Evolutionary conservation across 2,797 vertebrate genomes (phyloP), one percentile per base, ranked within the genome.

Genomic region (Enteromius paludinosus): DNA sequence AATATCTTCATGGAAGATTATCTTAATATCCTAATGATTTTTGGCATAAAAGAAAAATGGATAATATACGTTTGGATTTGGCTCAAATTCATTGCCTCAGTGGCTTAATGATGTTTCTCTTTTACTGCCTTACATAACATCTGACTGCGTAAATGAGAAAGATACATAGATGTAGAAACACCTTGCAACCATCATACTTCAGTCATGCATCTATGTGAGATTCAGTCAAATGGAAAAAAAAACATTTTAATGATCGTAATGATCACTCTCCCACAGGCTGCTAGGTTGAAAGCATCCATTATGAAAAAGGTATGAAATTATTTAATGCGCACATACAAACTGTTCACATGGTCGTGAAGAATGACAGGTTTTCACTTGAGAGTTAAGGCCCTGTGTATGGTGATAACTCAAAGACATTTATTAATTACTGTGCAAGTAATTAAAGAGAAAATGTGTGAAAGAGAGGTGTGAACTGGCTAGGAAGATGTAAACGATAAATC

Each of bases 321-420:
- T 43, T 80, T 11, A 18, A 45, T 61, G 54, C 66, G 78, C 7
- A 4, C 68, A 81, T 61, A 61, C 64, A 15, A 56, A 25, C 71
- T 35, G 17, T 65, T 49, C 76, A 35, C 70, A 25, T 41, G 79
- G 69, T 28, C 9, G 10, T 66, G 78, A 82, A 65, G 79, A 77
- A 87, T 92, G 90, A 92, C 88, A 88, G 88, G 91, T 91, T 86
- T 88, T 82, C 84, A 88, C 88, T 88, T 88, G 83, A 87, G 75
- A 86, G 89, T 86, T 85, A 86, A 69, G 49, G 73, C 84, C 84
- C 89, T 89, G 91, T 68, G 85, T 70, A 85, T 73, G 79, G 75
- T 20, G 91, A 92, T 92, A 93, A 91, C 82, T 45, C 84, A 12
- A 83, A 81, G 84, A 70, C 18, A 3, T 56, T 87, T 90, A 91